phyloP scores from a whole-genome alignment of 2,888 invertebrate species.

The Neoascia interrupta region DNA sequence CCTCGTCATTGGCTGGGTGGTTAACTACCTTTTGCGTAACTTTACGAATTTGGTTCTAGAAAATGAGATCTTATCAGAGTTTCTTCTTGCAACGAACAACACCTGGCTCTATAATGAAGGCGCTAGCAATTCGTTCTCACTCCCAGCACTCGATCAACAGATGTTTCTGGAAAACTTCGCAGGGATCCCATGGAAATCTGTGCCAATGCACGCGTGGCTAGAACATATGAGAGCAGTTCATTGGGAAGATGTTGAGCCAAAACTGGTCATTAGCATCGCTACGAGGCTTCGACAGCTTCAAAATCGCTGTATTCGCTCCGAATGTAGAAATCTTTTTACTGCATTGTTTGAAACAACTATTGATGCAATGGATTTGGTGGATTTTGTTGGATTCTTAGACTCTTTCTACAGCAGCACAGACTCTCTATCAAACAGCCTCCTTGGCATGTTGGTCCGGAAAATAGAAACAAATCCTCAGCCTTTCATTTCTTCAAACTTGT shows the following conservation, averaged over 20 bases:
- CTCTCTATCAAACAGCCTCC: slow-evolving; percentile 14
- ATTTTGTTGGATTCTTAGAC: slow-evolving; percentile 74
- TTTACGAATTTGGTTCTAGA: slow-evolving; percentile 69
- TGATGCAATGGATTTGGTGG: slow-evolving; percentile 68
- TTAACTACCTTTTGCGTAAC: slow-evolving; percentile 72
- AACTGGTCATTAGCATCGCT: slow-evolving; percentile 71
- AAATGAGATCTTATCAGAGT: slow-evolving; percentile 69
- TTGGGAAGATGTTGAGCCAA: slow-evolving; percentile 26
- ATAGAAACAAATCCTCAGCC: slow-evolving; percentile 19
- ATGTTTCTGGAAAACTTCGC: slow-evolving; percentile 56
- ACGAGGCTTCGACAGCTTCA: slow-evolving; percentile 72
- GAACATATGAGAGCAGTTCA: slow-evolving; percentile 20
- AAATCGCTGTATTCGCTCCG: slow-evolving; percentile 72
- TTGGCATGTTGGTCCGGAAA: not conserved
- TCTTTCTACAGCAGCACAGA: slow-evolving; percentile 73
- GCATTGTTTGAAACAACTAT: slow-evolving; percentile 70
- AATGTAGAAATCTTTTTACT: slow-evolving; percentile 57
- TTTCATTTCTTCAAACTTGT: slow-evolving; percentile 16
- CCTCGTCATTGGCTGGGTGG: slow-evolving; percentile 75
- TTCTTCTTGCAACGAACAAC: slow-evolving; percentile 75
- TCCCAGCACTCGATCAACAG: slow-evolving; percentile 60
- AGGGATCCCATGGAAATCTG: slow-evolving; percentile 74
- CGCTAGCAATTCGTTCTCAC: not conserved
- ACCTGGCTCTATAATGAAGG: slow-evolving; percentile 74
- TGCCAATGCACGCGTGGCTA: slow-evolving; percentile 75